These are phyloP conservation scores for Argyresthia goedartella DNA, from an alignment of 2,888 invertebrate species.

Conservation along the genomic window DNA sequence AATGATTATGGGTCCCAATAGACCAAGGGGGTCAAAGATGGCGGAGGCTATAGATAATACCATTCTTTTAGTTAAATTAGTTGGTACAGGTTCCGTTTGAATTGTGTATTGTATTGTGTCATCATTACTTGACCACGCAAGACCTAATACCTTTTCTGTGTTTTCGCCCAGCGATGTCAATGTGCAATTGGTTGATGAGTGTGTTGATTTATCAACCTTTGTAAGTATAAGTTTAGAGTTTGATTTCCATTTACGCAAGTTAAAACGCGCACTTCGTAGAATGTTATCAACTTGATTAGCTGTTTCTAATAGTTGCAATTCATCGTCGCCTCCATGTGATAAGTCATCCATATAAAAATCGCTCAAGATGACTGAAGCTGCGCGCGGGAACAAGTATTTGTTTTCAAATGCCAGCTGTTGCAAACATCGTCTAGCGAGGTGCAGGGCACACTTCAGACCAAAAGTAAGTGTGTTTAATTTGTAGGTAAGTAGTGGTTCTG, in stretches of 20 bases:
- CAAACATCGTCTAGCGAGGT: constrained; percentile 10
- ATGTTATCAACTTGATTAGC: background rate
- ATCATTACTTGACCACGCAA: constrained; percentile 4
- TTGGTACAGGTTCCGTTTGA: background rate
- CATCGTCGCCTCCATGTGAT: background rate
- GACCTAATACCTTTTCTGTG: constrained; percentile 8
- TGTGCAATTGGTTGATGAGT: background rate
- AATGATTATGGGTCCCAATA: constrained; percentile 7
- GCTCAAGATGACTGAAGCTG: background rate
- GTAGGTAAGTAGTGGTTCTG: constrained; percentile 6
- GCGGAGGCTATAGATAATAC: constrained; percentile 8
- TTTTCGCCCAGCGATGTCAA: background rate
- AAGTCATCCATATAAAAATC: background rate
- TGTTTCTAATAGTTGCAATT: background rate
- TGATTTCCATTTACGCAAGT: constrained; percentile 9
- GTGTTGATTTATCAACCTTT: background rate
- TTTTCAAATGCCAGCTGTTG: constrained; percentile 8
- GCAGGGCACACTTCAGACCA: constrained; percentile 10
- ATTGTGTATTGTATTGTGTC: constrained; percentile 4
- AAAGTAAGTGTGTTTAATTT: constrained; percentile 10
- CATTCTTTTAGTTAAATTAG: constrained; percentile 7
- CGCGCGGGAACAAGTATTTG: background rate
- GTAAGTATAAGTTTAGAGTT: constrained; percentile 4
- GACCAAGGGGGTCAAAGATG: constrained; percentile 9
- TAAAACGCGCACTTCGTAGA: constrained; percentile 5